Percentiles rank a stretch among this genome's conserved stretches.
Evolutionary conservation across 37 sponge, comb jelly and placozoan genomes (phyloP).

Genomic region (Halisarca cf. caerulea): DNA sequence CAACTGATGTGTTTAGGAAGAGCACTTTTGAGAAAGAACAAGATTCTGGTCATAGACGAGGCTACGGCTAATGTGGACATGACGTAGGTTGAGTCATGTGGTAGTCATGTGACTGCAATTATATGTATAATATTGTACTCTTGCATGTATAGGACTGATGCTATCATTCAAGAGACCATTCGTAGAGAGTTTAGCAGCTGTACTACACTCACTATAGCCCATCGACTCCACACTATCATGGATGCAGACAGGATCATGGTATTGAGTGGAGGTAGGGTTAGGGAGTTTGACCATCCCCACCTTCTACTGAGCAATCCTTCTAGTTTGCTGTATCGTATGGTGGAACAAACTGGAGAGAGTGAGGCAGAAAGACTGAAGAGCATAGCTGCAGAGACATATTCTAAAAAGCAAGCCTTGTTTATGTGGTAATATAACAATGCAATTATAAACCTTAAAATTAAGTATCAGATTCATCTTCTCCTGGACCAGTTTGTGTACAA

Average conservation of each 20-base stretch:
- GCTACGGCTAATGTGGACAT: conserved; percentile 86
- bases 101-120: neutral
- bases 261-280: conserved; percentile 39
- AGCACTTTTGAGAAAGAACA: conserved; percentile 79
- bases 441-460: too few relatives aligned
- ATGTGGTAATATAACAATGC: too few relatives aligned
- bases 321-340: conserved; percentile 44
- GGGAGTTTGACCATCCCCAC: conserved; percentile 55
- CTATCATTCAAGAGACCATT: conserved; percentile 36
- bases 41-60: conserved; percentile 83
- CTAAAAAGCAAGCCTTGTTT: too few relatives aligned
- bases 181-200: conserved; percentile 69
- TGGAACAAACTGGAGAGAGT: conserved; percentile 54
- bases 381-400: conserved; percentile 40
- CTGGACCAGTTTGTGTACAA: too few relatives aligned
- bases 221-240: conserved; percentile 91
- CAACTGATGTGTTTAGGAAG: conserved; percentile 86
- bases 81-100: conserved; percentile 27
- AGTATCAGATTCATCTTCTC: too few relatives aligned
- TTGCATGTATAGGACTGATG: neutral
- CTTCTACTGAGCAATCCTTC: conserved; percentile 36
- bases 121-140: neutral
- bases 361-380: conserved; percentile 44
- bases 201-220: conserved; percentile 89
- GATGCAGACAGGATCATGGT: conserved; percentile 84